Conservation (phyloP, 2,888 invertebrate genomes). For the Nudaria mundana region DNA sequence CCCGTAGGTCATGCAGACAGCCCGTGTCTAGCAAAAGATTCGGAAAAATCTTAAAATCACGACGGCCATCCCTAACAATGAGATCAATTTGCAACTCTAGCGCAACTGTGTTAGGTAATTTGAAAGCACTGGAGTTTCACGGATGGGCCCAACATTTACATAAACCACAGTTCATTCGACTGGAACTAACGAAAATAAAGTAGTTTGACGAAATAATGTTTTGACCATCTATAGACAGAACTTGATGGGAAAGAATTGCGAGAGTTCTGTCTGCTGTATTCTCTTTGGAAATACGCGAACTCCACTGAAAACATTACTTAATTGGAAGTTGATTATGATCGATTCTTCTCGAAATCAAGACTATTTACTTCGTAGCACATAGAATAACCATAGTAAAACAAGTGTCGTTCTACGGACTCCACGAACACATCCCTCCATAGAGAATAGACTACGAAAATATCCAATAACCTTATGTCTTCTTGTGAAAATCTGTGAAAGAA, state of each 20-base stretch:
- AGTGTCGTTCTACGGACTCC: no score
- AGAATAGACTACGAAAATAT: no score
- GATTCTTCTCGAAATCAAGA: no score
- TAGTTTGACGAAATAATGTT: not conserved
- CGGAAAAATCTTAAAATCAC: slow-evolving; percentile 3
- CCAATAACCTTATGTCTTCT: no score
- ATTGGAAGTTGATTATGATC: no score
- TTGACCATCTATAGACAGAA: not conserved
- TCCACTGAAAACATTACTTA: no score
- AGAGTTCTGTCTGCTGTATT: not conserved
- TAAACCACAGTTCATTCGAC: slow-evolving; percentile 30
- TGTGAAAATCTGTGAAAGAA: no score
- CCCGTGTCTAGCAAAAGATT: not conserved
- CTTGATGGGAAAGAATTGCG: not conserved
- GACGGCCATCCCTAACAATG: slow-evolving; percentile 15
- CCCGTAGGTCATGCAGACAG: not conserved
- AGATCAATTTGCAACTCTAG: slow-evolving; percentile 14
- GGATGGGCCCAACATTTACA: slow-evolving; percentile 41
- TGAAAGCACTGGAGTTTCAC: slow-evolving; percentile 37
- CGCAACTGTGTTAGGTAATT: slow-evolving; percentile 32
- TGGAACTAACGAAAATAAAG: slow-evolving; percentile 16
- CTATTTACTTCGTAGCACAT: no score
- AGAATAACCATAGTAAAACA: no score
- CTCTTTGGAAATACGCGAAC: no score
- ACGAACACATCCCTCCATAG: no score